A percentile compares a stretch with the other conserved stretches of the same genome.
These are phyloP conservation scores for Pilophorus perplexus DNA, from an alignment of 2,888 invertebrate genomes.

Conservation along the genomic window DNA sequence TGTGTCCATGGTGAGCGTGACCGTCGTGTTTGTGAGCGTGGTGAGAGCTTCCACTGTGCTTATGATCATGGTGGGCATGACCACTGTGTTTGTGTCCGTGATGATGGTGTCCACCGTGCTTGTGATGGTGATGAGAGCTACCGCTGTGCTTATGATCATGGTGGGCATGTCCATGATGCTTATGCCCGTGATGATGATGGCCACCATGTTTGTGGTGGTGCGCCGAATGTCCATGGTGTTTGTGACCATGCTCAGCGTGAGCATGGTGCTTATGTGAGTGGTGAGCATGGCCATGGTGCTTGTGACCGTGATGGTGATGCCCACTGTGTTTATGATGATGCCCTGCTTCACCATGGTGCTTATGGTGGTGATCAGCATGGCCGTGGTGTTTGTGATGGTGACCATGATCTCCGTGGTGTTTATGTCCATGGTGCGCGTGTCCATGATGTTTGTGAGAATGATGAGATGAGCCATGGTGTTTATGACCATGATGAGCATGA, in stretches of 20 bases:
- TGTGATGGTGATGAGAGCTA: conserved; percentile 33
- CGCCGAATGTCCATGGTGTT: conserved; percentile 37
- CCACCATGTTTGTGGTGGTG: conserved; percentile 44
- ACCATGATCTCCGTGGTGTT: conserved; percentile 47
- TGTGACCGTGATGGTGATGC: conserved; percentile 44
- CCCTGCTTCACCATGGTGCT: conserved; percentile 48
- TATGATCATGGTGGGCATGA: conserved; percentile 46
- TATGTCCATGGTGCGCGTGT: conserved; percentile 47
- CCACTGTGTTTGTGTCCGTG: conserved; percentile 37
- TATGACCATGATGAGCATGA: conserved; percentile 46
- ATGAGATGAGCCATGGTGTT: conserved; percentile 46
- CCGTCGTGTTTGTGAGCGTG: conserved; percentile 47
- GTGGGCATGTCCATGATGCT: conserved; percentile 34
- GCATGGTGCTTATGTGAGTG: conserved; percentile 44
- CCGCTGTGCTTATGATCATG: conserved; percentile 40
- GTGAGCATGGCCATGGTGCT: conserved; percentile 47
- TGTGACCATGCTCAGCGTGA: conserved; percentile 26
- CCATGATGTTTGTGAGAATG: conserved; percentile 48
- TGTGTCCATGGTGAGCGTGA: conserved; percentile 42
- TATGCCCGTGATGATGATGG: conserved; percentile 38
- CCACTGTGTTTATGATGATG: conserved; percentile 48
- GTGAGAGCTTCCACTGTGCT: conserved; percentile 46
- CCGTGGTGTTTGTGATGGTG: conserved; percentile 48
- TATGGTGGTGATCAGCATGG: conserved; percentile 47
- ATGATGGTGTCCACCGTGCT: conserved; percentile 40